A percentile compares a stretch with the other conserved stretches of the same genome.
Conservation (phyloP, 2,888 invertebrate species). For the Sphinx pinastri region DNA sequence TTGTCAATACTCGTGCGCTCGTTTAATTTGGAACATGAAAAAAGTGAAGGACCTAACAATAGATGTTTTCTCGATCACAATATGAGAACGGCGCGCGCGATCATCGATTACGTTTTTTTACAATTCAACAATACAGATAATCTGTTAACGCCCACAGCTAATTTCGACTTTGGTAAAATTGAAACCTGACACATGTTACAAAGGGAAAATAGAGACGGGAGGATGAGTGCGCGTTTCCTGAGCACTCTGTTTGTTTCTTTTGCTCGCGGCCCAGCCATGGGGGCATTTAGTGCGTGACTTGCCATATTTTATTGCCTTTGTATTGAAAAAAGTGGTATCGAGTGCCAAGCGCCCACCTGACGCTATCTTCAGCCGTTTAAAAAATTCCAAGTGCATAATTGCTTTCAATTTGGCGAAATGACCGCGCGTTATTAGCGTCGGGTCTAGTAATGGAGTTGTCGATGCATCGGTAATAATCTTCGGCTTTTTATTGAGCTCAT, state of each 20-base stretch:
- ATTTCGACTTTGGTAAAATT: slow-evolving; percentile 81
- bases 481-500: slow-evolving; percentile 54
- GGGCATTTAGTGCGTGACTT: slow-evolving; percentile 80
- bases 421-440: slow-evolving; percentile 59
- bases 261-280: slow-evolving; percentile 66
- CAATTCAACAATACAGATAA: slow-evolving; percentile 77
- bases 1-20: slow-evolving; percentile 69
- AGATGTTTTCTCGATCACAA: slow-evolving; percentile 68
- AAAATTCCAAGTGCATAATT: slow-evolving; percentile 64
- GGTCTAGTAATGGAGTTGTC: slow-evolving; percentile 64
- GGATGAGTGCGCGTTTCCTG: slow-evolving; percentile 77
- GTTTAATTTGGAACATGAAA: slow-evolving; percentile 68
- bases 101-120: slow-evolving; percentile 84
- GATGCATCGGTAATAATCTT: slow-evolving; percentile 50
- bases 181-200: slow-evolving; percentile 83
- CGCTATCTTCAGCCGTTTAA: slow-evolving; percentile 50
- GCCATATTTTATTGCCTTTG: slow-evolving; percentile 79
- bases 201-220: slow-evolving; percentile 78
- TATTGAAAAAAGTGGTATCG: slow-evolving; percentile 69
- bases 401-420: slow-evolving; percentile 67
- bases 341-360: slow-evolving; percentile 56
- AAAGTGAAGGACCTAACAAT: slow-evolving; percentile 74
- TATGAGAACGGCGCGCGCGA: slow-evolving; percentile 67
- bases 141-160: slow-evolving; percentile 83
- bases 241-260: slow-evolving; percentile 79